Conservation (phyloP, 2,113 vertebrate genomes). For the Danionella cerebrum region DNA sequence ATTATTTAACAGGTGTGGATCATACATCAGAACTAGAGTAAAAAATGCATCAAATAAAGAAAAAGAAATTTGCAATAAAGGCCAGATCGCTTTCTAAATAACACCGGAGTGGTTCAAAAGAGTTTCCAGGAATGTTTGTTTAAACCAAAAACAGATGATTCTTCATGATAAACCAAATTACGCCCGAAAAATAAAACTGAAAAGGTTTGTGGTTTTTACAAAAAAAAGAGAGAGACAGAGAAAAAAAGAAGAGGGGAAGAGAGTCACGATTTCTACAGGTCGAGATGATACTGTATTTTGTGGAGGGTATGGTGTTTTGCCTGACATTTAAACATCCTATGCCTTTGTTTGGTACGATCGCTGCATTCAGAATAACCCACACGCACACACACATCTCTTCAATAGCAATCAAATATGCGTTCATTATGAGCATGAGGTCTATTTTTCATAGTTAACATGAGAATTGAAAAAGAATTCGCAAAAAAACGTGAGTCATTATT, state of each 20-base stretch:
- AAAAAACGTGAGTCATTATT: too few species aligned
- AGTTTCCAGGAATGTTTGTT: slow-evolving; percentile 30
- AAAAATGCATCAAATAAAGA: too few species aligned
- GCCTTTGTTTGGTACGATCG: slow-evolving; percentile 46
- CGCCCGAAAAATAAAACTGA: slow-evolving; percentile 84
- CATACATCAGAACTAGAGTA: too few species aligned
- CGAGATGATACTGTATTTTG: slow-evolving; percentile 38
- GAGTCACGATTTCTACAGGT: slow-evolving; percentile 63
- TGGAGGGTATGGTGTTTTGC: slow-evolving; percentile 38
- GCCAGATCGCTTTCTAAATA: not conserved
- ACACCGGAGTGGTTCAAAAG: not conserved
- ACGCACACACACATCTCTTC: slow-evolving; percentile 41
- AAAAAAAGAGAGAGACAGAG: slow-evolving; percentile 34
- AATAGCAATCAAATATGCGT: too few species aligned
- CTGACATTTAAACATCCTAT: slow-evolving; percentile 61
- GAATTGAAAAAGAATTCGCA: too few species aligned
- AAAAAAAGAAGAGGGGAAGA: slow-evolving; percentile 49
- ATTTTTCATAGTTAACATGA: too few species aligned
- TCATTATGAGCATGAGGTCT: too few species aligned
- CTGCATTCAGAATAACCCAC: slow-evolving; percentile 53
- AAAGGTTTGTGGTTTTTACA: slow-evolving; percentile 80
- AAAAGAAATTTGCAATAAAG: not conserved
- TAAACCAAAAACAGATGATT: slow-evolving; percentile 32
- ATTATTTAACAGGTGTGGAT: too few species aligned
- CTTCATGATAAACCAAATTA: slow-evolving; percentile 41